These are phyloP conservation scores for Plectropomus leopardus DNA, from an alignment of 2,113 vertebrate species.

Conservation along the genomic window DNA sequence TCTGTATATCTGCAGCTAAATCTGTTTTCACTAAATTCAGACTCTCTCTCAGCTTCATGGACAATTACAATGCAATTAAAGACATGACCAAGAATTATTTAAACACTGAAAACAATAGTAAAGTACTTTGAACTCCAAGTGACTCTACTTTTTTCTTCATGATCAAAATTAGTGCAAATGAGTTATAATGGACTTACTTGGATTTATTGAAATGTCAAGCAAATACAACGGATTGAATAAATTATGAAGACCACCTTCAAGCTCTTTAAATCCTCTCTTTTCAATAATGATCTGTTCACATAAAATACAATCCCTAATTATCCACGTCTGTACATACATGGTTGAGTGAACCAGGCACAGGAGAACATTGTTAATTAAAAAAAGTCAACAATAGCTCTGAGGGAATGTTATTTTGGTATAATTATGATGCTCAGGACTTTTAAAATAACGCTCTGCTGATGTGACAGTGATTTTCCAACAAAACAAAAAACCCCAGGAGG, in stretches of 20 bases:
- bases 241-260: background rate
- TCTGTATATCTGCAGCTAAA: background rate
- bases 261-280: background rate
- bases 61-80: conserved; percentile 8
- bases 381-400: background rate
- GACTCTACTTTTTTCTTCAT: background rate
- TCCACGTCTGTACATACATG: background rate
- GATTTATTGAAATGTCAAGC: conserved; percentile 10
- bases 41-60: conserved; percentile 1
- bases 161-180: background rate
- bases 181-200: background rate
- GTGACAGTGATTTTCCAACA: background rate
- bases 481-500: background rate
- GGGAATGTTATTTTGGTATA: background rate
- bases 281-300: background rate
- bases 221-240: background rate
- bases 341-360: conserved; percentile 5
- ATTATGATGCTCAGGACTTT: conserved; percentile 2
- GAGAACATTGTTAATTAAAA: conserved; percentile 5
- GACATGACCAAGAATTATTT: background rate
- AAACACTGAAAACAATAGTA: background rate
- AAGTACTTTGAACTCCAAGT: background rate
- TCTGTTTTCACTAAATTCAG: background rate
- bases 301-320: background rate
- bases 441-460: background rate